Evolutionary conservation across 2,888 invertebrate genomes (phyloP).

Genomic region (Embidobia sp.): DNA sequence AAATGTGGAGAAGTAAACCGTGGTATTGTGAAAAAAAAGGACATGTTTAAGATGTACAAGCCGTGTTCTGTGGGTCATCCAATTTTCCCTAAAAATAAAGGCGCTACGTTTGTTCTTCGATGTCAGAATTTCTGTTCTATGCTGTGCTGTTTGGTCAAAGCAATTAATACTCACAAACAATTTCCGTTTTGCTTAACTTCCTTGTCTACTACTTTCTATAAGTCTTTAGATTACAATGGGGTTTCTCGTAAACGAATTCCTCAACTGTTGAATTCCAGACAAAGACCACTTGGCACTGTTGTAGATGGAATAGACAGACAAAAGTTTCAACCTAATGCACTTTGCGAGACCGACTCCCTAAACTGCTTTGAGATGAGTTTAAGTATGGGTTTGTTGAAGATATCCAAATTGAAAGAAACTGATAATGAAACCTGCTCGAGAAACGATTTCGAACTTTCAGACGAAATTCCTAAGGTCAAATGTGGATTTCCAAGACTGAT

Average conservation of each 20-base stretch:
- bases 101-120: constrained; percentile 76
- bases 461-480: constrained; percentile 1
- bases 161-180: constrained; percentile 74
- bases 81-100: constrained; percentile 72
- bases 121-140: constrained; percentile 73
- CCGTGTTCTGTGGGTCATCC: constrained; percentile 78
- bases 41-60: no score
- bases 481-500: constrained; percentile 40
- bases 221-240: constrained; percentile 33
- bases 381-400: constrained; percentile 20
- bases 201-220: constrained; percentile 48
- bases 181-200: constrained; percentile 71
- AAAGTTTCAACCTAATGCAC: background rate
- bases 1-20: no score
- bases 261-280: constrained; percentile 13
- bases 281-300: constrained; percentile 7
- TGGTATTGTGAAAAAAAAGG: no score
- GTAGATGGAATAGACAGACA: background rate
- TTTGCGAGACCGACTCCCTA: constrained; percentile 14
- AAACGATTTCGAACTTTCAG: background rate
- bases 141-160: constrained; percentile 75
- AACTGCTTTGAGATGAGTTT: constrained; percentile 37
- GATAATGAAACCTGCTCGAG: constrained; percentile 11
- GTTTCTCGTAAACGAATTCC: constrained; percentile 7
- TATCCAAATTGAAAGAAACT: constrained; percentile 1